phyloP scores from a whole-genome alignment of 1,140 invertebrate genomes.

The Euura saliciscinereae region DNA sequence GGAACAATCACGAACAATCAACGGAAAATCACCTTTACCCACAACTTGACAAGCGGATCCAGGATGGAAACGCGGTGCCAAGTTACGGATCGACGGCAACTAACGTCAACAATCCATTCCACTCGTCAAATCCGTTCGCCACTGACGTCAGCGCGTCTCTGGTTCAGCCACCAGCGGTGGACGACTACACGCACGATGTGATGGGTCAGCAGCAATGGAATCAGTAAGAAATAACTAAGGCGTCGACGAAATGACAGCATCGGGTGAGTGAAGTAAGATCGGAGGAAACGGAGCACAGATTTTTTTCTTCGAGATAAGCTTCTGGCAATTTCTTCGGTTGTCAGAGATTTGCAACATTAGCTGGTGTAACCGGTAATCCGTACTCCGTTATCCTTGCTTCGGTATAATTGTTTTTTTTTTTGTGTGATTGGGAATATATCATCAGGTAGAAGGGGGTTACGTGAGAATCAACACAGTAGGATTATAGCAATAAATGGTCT shows the following conservation, averaged over 20 bases:
- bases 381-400: neutral
- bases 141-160: slow-evolving; percentile 42
- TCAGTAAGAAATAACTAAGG: neutral
- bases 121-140: slow-evolving; percentile 54
- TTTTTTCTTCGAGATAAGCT: neutral
- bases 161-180: slow-evolving; percentile 50
- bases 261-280: neutral
- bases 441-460: neutral
- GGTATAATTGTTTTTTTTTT: too few relatives aligned
- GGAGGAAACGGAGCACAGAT: neutral
- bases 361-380: neutral
- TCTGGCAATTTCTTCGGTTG: too few relatives aligned
- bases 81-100: slow-evolving; percentile 54
- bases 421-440: neutral
- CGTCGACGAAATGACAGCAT: too few relatives aligned
- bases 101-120: slow-evolving; percentile 51
- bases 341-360: neutral
- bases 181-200: slow-evolving; percentile 53
- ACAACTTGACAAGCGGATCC: slow-evolving; percentile 29
- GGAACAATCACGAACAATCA: slow-evolving; percentile 43
- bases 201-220: slow-evolving; percentile 17
- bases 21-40: slow-evolving; percentile 24
- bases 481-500: neutral
- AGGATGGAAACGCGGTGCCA: slow-evolving; percentile 33
- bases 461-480: neutral